phyloP scores from a whole-genome alignment of 1,140 invertebrate species.

The Solenopsis fugax region DNA sequence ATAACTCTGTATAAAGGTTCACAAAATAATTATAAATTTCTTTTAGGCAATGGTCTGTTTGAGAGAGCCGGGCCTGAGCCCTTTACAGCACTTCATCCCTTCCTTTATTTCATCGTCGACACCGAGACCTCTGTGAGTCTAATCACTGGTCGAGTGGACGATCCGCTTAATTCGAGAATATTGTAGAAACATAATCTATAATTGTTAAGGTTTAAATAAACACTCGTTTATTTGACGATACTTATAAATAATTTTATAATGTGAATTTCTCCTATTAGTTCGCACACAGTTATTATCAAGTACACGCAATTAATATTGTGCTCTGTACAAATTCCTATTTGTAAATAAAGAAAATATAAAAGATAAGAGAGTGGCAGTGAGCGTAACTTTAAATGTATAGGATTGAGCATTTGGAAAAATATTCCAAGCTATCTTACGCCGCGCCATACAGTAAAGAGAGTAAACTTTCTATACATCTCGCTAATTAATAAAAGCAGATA shows the following conservation, averaged over 20 bases:
- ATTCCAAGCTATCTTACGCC: conserved; percentile 45
- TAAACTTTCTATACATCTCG: conserved; percentile 78
- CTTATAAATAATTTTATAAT: conserved; percentile 82
- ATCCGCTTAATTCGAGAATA: conserved; percentile 93
- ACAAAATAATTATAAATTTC: conserved; percentile 14
- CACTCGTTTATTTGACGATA: conserved; percentile 81
- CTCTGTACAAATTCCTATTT: conserved; percentile 77
- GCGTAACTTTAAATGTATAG: conserved; percentile 53
- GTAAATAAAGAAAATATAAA: conserved; percentile 74
- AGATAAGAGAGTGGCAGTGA: conserved; percentile 39
- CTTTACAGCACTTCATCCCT: conserved; percentile 92
- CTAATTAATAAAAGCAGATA: conserved; percentile 69
- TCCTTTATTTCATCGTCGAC: conserved; percentile 94
- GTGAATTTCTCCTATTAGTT: conserved; percentile 57
- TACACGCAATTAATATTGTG: conserved; percentile 70
- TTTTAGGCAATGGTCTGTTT: conserved; percentile 77
- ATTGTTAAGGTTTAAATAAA: conserved; percentile 71
- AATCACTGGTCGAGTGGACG: conserved; percentile 93
- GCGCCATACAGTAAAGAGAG: conserved; percentile 47
- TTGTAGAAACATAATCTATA: conserved; percentile 81
- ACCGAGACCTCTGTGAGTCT: conserved; percentile 91
- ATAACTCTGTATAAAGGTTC: background rate
- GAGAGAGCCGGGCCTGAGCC: conserved; percentile 87
- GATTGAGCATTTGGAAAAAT: conserved; percentile 57
- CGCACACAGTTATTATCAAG: conserved; percentile 68